Evolutionary conservation across 2,888 invertebrate genomes (phyloP).

Genomic region (Beris chalybata): DNA sequence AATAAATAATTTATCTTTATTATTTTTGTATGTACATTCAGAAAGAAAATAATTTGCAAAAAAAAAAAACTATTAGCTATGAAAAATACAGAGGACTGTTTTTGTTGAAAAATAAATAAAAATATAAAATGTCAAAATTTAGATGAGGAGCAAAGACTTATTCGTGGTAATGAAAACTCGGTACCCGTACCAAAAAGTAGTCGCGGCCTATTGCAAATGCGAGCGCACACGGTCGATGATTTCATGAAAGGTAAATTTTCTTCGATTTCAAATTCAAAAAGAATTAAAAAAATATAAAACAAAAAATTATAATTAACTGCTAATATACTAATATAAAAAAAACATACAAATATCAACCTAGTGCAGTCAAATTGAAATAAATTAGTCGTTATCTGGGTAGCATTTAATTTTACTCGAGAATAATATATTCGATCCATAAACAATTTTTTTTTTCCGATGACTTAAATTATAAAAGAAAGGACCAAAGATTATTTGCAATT

Average conservation of each 20-base stretch:
- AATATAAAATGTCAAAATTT: conserved; percentile 31
- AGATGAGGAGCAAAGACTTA: conserved; percentile 47
- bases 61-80: not conserved
- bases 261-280: too few species aligned
- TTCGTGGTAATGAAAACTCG: conserved; percentile 43
- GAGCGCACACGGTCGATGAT: conserved; percentile 48
- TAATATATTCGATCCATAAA: too few species aligned
- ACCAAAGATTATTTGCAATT: too few species aligned
- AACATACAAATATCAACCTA: conserved; percentile 1
- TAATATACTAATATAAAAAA: conserved; percentile 2
- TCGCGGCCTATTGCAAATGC: conserved; percentile 46
- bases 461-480: too few species aligned
- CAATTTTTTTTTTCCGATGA: too few species aligned
- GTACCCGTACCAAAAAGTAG: conserved; percentile 42
- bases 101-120: not conserved
- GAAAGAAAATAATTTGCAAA: conserved; percentile 6
- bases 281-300: conserved; percentile 7
- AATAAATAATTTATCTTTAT: too few species aligned
- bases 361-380: not conserved
- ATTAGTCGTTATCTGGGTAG: not conserved
- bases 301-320: conserved; percentile 10
- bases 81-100: not conserved
- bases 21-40: too few species aligned
- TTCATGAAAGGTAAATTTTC: conserved; percentile 47
- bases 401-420: too few species aligned